Percentiles rank a stretch among this genome's conserved stretches.
These are phyloP conservation scores for Falcunculus frontatus DNA, from an alignment of 2,113 vertebrate species.

Conservation along the genomic window DNA sequence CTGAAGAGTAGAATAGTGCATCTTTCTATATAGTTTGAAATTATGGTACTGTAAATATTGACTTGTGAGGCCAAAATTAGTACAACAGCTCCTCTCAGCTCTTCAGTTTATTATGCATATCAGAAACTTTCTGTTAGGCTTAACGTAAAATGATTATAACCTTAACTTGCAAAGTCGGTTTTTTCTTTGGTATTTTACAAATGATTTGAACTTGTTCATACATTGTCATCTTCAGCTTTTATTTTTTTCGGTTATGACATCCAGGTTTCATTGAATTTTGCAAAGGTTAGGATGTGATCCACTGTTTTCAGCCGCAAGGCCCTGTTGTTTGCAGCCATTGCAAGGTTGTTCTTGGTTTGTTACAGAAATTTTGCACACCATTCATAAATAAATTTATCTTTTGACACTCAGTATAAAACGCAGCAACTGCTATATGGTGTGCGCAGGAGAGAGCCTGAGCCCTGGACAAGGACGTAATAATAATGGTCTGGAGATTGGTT, in stretches of 20 bases:
- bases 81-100: neutral
- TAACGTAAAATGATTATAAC: neutral
- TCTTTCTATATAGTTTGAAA: neutral
- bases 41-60: neutral
- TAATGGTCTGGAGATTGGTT: conserved; percentile 92
- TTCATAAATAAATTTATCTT: conserved; percentile 41
- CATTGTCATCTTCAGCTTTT: neutral
- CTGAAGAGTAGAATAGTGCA: neutral
- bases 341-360: neutral
- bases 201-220: neutral
- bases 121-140: neutral
- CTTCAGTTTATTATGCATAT: neutral
- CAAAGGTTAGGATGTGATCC: neutral
- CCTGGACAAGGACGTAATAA: conserved; percentile 91
- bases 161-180: neutral
- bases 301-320: neutral
- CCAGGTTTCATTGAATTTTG: neutral
- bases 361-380: neutral
- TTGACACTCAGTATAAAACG: conserved; percentile 88
- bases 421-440: conserved; percentile 98
- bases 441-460: conserved; percentile 90
- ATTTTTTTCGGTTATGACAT: neutral
- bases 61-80: neutral
- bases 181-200: neutral
- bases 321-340: neutral